A percentile compares a stretch with the other conserved stretches of the same genome.
These are phyloP conservation scores for Thamnophis elegans DNA, from an alignment of 2,797 vertebrate genomes.

Conservation along the genomic window DNA sequence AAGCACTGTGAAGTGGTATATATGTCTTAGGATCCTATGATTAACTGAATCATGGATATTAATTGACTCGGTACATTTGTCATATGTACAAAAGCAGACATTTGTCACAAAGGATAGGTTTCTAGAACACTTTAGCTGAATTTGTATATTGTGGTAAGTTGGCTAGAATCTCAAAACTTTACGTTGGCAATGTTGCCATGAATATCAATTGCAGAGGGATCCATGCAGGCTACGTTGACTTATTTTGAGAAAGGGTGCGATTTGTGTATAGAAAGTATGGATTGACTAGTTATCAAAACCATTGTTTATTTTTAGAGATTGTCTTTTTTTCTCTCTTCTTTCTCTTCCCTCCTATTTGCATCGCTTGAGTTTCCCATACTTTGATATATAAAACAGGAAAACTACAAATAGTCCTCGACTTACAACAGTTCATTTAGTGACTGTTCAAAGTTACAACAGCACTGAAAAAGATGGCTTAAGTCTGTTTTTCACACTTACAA, in stretches of 20 bases:
- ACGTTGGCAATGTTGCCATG: not conserved
- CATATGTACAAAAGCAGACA: not conserved
- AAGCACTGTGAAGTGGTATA: too few species aligned
- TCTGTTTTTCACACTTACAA: too few species aligned
- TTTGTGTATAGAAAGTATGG: not conserved
- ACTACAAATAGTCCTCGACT: too few species aligned
- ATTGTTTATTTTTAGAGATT: not conserved
- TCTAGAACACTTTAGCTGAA: not conserved
- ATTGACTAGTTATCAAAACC: not conserved
- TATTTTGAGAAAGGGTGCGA: not conserved
- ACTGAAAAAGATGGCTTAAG: too few species aligned
- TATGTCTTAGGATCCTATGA: not conserved
- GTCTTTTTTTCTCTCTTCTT: not conserved
- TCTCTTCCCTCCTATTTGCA: not conserved
- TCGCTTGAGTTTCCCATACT: not conserved
- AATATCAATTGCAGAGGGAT: not conserved
- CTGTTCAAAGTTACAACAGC: too few species aligned
- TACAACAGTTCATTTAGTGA: too few species aligned
- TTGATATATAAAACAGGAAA: not conserved
- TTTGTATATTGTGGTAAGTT: not conserved
- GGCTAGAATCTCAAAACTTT: not conserved
- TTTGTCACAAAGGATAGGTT: not conserved
- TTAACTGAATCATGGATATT: not conserved
- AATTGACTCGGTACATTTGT: not conserved
- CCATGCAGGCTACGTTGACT: too few species aligned